Base-by-base conservation (phyloP, 1,140 invertebrate species). In the Conus betulinus region DNA sequence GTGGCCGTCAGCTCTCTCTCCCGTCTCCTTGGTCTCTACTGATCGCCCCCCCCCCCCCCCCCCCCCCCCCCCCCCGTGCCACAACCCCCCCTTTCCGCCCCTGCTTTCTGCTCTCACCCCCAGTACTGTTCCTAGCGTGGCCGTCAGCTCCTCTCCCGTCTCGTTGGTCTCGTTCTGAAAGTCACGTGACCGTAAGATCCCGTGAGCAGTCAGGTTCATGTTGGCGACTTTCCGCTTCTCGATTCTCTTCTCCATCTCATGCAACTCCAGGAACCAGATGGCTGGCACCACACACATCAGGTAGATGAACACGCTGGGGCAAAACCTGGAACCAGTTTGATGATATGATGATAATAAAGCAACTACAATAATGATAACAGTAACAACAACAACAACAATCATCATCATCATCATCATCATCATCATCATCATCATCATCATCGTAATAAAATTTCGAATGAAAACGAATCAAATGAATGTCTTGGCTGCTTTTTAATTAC, bases 211-310 rank as follows among this genome's bases (percentile, higher is more conserved):
- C 11, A 71, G 13, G 8, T 71, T 71, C 74, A 67, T 74, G 27
- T 79, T 63, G 79, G 20, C 53, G 17, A 20, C 27, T 20, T 15
- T 39, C 67, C 39, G 81, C 23, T 27, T 55, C 57, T 84, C 82
- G 57, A 91, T 84, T 20, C 93, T 83, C 83, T 90, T 93, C n/a
- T 95, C 93, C 82, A 95, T 90, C 87, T 95, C 92, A 85, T 95
- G 88, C 11, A 95, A 84, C 88, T 95, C 95, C 23, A 95, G 91
- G 87, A 95, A 95, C 95, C 95, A 95, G 81, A 95, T 95, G 13
- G 94, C 91, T 3, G 95, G 95, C 13, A 95, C 94, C 13, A 94
- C 92, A 85, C 93, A 93, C 83, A 92, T 85, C 86, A 95, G 91
- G 86, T 95, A 95, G 88, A 95, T 94, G 85, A 95, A 93, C 6